Conservation (phyloP, 2,797 vertebrate genomes). For the Numenius phaeopus region DNA sequence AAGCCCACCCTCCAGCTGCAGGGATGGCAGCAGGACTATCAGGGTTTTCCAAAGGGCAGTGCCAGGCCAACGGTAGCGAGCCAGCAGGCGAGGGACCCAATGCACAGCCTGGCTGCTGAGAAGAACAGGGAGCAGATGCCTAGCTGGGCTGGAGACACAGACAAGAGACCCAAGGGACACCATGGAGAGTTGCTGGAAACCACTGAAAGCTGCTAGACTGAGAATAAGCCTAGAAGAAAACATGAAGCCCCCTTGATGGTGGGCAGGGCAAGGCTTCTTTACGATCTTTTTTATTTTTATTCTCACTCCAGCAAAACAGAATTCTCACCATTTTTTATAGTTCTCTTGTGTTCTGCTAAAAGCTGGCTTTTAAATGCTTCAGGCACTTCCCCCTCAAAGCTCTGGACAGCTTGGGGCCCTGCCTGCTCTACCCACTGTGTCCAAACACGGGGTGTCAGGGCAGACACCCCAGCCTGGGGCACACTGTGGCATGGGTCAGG, state of each 20-base stretch:
- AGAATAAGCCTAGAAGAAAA: not conserved
- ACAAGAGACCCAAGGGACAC: not conserved
- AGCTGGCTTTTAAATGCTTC: not conserved
- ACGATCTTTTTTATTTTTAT: not conserved
- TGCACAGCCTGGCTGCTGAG: not conserved
- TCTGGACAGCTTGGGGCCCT: not conserved
- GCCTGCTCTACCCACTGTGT: too few species aligned
- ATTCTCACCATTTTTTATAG: not conserved
- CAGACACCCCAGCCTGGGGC: not conserved
- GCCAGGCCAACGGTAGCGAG: not conserved
- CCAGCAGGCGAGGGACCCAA: rapidly evolving
- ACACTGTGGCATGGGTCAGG: not conserved
- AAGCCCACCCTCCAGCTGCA: not conserved
- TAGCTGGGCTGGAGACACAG: not conserved
- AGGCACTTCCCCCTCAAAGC: not conserved
- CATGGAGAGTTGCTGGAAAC: not conserved
- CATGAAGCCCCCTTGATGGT: not conserved
- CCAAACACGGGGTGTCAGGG: not conserved
- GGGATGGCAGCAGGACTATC: not conserved
- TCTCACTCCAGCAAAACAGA: not conserved
- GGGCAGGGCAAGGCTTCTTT: not conserved
- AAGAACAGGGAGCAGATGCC: not conserved
- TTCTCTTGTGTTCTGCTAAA: not conserved
- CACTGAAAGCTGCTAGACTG: not conserved
- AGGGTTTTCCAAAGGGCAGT: not conserved